These are phyloP conservation scores for Pemphigus obesinymphae DNA, from an alignment of 1,140 invertebrate genomes.

Conservation along the genomic window DNA sequence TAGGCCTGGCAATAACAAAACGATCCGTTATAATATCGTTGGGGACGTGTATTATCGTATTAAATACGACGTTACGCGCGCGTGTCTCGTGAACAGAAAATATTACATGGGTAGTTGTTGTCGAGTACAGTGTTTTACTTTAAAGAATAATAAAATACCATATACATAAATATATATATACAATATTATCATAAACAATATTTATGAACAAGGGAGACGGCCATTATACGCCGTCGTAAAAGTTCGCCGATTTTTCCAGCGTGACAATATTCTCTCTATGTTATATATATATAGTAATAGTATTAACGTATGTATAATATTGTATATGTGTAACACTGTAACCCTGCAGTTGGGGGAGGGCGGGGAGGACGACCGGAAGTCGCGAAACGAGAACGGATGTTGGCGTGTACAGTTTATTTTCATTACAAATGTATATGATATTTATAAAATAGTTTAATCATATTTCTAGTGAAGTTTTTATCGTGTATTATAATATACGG, in stretches of 20 bases:
- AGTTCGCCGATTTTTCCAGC: background rate
- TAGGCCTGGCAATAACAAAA: constrained; percentile 5
- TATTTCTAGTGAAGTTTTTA: constrained; percentile 13
- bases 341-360: background rate
- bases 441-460: background rate
- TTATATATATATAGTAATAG: background rate
- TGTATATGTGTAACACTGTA: no score
- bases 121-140: constrained; percentile 9
- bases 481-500: no score
- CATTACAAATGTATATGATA: background rate
- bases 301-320: no score
- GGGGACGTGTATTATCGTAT: background rate
- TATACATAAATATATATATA: background rate
- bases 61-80: background rate
- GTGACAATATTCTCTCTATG: constrained; percentile 35
- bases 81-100: background rate
- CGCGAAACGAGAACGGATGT: constrained; percentile 6
- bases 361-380: background rate
- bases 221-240: constrained; percentile 28
- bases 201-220: constrained; percentile 32
- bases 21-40: background rate
- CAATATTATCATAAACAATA: constrained; percentile 32
- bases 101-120: background rate
- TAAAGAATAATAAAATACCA: background rate
- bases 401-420: background rate